A percentile compares a stretch with the other conserved stretches of the same genome.
phyloP scores from a whole-genome alignment of 2,888 invertebrate species.

The Reticulitermes lucifugus region DNA sequence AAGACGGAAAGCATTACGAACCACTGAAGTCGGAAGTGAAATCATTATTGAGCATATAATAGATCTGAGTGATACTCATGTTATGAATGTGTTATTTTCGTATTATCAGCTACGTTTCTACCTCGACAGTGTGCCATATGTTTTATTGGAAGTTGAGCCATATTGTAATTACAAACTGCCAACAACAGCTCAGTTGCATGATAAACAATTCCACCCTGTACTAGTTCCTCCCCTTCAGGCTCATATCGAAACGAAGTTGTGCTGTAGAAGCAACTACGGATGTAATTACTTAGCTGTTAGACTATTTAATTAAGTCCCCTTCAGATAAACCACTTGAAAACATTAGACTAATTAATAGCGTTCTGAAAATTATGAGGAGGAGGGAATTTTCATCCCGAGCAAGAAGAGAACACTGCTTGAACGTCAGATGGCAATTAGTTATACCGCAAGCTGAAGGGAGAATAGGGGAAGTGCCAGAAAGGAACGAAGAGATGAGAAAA shows the following conservation, averaged over 20 bases:
- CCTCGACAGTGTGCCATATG: not conserved
- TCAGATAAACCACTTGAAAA: conserved; percentile 46
- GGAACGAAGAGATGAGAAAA: not conserved
- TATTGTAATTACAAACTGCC: not conserved
- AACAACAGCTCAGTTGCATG: not conserved
- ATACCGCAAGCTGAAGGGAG: not conserved
- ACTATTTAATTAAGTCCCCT: conserved; percentile 29
- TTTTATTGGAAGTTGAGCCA: not conserved
- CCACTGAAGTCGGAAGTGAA: too few relatives aligned
- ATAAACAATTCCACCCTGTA: not conserved
- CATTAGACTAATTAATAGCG: conserved; percentile 45
- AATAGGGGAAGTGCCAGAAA: not conserved
- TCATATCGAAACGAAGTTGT: not conserved
- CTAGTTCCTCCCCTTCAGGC: not conserved
- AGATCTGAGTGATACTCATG: too few relatives aligned
- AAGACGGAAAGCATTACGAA: too few relatives aligned
- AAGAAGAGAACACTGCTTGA: conserved; percentile 37
- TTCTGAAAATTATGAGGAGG: conserved; percentile 31
- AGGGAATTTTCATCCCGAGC: conserved; percentile 18
- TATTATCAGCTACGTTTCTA: too few relatives aligned
- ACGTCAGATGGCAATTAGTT: conserved; percentile 43
- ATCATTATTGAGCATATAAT: too few relatives aligned
- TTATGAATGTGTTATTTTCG: too few relatives aligned
- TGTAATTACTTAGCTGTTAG: conserved; percentile 34
- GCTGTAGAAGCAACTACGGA: not conserved